These are phyloP conservation scores for Megalonaias nervosa DNA, from an alignment of 1,140 invertebrate species.

Conservation along the genomic window DNA sequence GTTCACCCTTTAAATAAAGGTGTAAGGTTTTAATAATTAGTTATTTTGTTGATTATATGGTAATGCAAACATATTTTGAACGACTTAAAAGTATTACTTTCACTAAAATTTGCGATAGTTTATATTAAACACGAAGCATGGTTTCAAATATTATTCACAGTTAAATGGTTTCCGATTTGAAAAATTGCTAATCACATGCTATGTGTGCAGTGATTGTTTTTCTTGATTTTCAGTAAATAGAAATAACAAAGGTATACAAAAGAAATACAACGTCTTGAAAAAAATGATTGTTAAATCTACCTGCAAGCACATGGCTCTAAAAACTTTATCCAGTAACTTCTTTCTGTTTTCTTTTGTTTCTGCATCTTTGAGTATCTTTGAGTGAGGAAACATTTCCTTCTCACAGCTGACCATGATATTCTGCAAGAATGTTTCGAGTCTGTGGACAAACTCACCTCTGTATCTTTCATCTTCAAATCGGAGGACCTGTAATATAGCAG, in stretches of 20 bases:
- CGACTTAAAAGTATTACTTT: no score
- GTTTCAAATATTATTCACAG: no score
- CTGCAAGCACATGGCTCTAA: conserved; percentile 96
- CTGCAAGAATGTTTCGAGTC: conserved; percentile 88
- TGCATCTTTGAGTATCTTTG: conserved; percentile 92
- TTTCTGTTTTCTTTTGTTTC: conserved; percentile 96
- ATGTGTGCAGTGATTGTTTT: background rate
- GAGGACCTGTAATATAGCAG: conserved; percentile 75
- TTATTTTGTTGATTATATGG: no score
- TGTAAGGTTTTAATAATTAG: no score
- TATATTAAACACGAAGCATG: no score
- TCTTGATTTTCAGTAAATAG: background rate
- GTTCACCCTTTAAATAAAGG: no score
- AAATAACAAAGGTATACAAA: conserved; percentile 1
- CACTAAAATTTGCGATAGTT: no score
- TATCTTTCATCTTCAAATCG: conserved; percentile 88
- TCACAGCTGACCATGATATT: conserved; percentile 88
- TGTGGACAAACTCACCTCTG: conserved; percentile 89
- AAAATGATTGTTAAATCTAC: conserved; percentile 40
- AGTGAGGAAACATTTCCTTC: conserved; percentile 77
- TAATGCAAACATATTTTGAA: no score
- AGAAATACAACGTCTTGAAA: no score
- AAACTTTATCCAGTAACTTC: conserved; percentile 97
- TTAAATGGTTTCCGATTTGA: background rate
- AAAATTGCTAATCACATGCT: background rate